Evolutionary conservation across 2,797 vertebrate species (phyloP), one percentile per base, ranked within the genome.

Genomic region (Netta rufina): DNA sequence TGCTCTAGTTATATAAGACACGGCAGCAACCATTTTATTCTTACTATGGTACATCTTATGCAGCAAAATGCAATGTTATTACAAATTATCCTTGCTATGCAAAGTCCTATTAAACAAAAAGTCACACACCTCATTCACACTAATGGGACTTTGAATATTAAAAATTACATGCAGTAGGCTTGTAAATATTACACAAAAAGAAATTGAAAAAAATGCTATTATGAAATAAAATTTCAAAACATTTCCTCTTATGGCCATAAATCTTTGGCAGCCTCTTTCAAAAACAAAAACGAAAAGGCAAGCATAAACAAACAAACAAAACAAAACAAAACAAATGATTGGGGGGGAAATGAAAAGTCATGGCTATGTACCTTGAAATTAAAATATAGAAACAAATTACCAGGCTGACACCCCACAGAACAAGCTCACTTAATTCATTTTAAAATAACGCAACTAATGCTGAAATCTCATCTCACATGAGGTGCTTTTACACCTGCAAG

Each of bases 81-180:
- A 94, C 91, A 97, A 97, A 97, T 96, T 96, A 96, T 94, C 80
- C 88, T 91, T 96, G 92, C 88, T 97, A 94, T 78, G 93, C 84
- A 93, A 96, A 89, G 80, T 96, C 96, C 79, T 96, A 92, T 92
- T 95, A 95, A 96, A 94, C 86, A 96, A 97, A 95, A 95, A 96
- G 85, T 86, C 92, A 94, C 65, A 57, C 90, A 95, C 87, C 91
- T 96, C 93, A 80, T 69, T 96, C 60, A 2, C 75, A 65, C 87
- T 94, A 96, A 94, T 89, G 84, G 93, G 88, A 93, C 91, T 96
- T 95, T 71, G 49, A 12, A 60, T 91, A 87, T 92, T 96, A 96
- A 97, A 97, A 93, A 96, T 67, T 97, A 78, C 92, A 94, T 87
- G 92, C 70, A 82, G 78, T 78, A 90, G 69, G 33, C 47, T 93